Percentiles rank a stretch among this genome's conserved stretches.
These are phyloP conservation scores for Aporophyla lueneburgensis DNA, from an alignment of 2,888 invertebrate genomes.

Conservation along the genomic window DNA sequence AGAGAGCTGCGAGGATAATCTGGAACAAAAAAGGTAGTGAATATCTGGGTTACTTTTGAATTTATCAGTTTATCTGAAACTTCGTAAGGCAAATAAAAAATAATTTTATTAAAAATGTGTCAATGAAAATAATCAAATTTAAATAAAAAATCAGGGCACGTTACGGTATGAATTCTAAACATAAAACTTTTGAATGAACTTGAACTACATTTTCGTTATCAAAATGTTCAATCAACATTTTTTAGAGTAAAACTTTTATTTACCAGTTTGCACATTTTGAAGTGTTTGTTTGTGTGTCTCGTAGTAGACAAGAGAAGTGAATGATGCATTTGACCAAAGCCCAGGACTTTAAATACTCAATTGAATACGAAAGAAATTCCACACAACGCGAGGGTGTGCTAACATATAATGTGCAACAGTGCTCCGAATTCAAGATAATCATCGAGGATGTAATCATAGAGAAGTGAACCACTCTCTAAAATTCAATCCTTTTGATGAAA, in stretches of 20 bases:
- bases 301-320: conserved; percentile 69
- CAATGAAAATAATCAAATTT: background rate
- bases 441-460: conserved; percentile 69
- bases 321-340: conserved; percentile 73
- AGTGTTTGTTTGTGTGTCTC: conserved; percentile 69
- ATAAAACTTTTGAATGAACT: background rate
- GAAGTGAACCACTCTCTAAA: conserved; percentile 67
- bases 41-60: background rate
- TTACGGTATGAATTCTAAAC: conserved; percentile 9
- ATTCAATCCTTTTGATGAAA: accelerated
- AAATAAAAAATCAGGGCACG: background rate
- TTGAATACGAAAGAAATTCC: conserved; percentile 76
- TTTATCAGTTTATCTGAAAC: background rate
- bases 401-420: conserved; percentile 76
- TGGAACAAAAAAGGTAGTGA: conserved; percentile 61
- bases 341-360: conserved; percentile 80
- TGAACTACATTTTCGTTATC: conserved; percentile 14
- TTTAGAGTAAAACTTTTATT: conserved; percentile 51
- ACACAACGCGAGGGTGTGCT: conserved; percentile 79
- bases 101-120: no score
- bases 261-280: conserved; percentile 89
- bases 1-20: conserved; percentile 82
- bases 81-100: background rate
- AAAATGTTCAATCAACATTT: conserved; percentile 5
- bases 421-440: conserved; percentile 86